Base-by-base conservation (phyloP, 2,888 invertebrate genomes). In the Opisthograptis luteolata region DNA sequence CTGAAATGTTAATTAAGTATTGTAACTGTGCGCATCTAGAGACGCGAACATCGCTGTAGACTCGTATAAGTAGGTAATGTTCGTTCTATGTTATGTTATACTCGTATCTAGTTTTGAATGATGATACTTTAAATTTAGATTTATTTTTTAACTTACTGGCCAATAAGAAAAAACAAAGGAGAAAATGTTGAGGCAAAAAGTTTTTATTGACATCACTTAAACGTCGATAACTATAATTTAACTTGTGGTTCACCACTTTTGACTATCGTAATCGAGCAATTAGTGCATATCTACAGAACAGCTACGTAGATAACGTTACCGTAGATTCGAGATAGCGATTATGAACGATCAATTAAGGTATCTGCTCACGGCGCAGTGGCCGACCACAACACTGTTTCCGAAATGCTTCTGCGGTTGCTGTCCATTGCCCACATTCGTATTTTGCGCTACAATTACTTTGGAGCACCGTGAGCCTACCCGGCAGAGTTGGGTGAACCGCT, bases 381-480 rank as follows among this genome's bases (percentile, higher is more conserved):
- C 70, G 72, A 79, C 82, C 83, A 73, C 84, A 80, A 73, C 77
- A 73, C 70, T 70, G 71, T 81, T 80, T 81, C 73, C 71, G 70
- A 81, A 79, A 72, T 70, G 77, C 65, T 71, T 66, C 74, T 83
- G 84, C 77, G 85, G 86, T 84, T 74, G 64, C 67, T 74, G 74
- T 76, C 74, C 76, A 79, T 79, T 73, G 78, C 71, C 66, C 71
- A 76, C 68, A 62, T 71, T 75, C 67, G 69, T 73, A 75, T 76
- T 51, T 44, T 50, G 73, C 75, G 74, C 69, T 74, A 76, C 75
- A 73, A 81, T 74, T 75, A 72, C 71, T 68, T 67, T 60, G 47
- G 55, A 60, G 49, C 52, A 37, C 49, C 71, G 65, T 70, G 69
- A 68, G 62, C 66, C 66, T 66, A 82, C 53, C 64, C 81, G 70